Percentiles rank a stretch among this genome's conserved stretches.
Evolutionary conservation across 2,797 vertebrate species (phyloP).

Genomic region (Syngnathus rostellatus): DNA sequence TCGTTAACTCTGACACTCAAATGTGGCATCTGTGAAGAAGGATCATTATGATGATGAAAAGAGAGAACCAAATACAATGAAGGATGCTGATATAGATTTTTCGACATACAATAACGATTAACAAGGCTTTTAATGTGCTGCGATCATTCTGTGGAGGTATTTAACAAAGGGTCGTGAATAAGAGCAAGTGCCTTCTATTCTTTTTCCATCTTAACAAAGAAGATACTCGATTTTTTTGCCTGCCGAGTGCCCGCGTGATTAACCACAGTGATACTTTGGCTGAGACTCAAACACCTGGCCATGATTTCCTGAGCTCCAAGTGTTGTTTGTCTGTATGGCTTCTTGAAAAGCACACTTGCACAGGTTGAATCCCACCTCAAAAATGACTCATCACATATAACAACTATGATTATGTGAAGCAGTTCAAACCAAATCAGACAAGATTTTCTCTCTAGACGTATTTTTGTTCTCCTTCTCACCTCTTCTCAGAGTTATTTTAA

Average conservation of each 20-base stretch:
- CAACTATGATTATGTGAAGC: neutral
- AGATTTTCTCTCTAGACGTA: constrained; percentile 24
- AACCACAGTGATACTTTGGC: neutral
- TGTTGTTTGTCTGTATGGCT: neutral
- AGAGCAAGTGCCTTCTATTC: neutral
- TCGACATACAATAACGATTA: neutral
- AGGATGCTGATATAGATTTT: neutral
- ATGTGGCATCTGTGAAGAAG: neutral
- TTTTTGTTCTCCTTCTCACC: constrained; percentile 48
- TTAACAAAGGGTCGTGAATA: neutral
- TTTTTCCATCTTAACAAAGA: neutral
- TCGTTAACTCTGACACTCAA: neutral
- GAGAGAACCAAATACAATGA: neutral
- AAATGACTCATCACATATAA: neutral
- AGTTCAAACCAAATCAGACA: constrained; percentile 12
- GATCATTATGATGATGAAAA: neutral
- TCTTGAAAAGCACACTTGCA: neutral
- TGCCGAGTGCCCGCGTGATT: neutral
- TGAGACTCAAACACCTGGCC: neutral
- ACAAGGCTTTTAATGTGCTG: neutral
- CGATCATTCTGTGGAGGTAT: neutral
- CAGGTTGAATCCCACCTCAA: neutral
- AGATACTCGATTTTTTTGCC: neutral
- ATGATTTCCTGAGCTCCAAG: neutral
- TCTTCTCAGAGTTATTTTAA: constrained; percentile 62